Evolutionary conservation across 2,113 vertebrate species (phyloP), one percentile per base, ranked within the genome.

Genomic region (Todiramphus chloris): DNA sequence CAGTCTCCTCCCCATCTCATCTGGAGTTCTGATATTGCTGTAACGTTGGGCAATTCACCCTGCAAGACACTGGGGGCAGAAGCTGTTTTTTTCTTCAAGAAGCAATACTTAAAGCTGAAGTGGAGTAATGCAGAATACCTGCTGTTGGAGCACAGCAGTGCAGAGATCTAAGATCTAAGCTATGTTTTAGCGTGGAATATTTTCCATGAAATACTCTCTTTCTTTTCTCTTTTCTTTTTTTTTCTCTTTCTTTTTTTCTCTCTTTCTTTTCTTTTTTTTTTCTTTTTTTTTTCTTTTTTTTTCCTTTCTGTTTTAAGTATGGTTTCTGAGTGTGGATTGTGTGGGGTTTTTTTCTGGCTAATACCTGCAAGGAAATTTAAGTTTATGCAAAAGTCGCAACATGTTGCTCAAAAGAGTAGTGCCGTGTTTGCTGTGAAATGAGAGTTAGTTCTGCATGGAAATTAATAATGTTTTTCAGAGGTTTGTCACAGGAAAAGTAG

Each of bases 21-120:
- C 75, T 90, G 95, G 95, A 96, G 96, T 94, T 96, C 96, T 97
- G 96, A 91, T 97, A 96, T 96, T 91, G 94, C 96, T 96, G 95
- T 94, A 76, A 62, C 12, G 2, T 76, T 73, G 87, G 93, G 95
- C 74, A 89, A 69, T 84, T 68, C 91, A 87, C 35, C 70, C 94
- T 93, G 67, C 89, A 85, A 89, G 77, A 60, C 58, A 21, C 86
- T 63, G 3, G 15, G 81, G 87, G 44, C 81, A 89, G 81, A 96
- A 90, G 44, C 28, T 94, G 30, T 25, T 88, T 62, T 79, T 68
- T 67, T 66, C 76, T 87, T 62, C 81, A 79, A 87, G 66, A 89
- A 44, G 43, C 53, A 63, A 39, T 90, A 31, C 44, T 78, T 90
- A 67, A 51, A 89, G 24, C 21, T 69, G 60, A 72, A 94, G 50